Evolutionary conservation across 2,888 invertebrate species (phyloP), one percentile per base, ranked within the genome.

Genomic region (Nemotelus pantherinus): DNA sequence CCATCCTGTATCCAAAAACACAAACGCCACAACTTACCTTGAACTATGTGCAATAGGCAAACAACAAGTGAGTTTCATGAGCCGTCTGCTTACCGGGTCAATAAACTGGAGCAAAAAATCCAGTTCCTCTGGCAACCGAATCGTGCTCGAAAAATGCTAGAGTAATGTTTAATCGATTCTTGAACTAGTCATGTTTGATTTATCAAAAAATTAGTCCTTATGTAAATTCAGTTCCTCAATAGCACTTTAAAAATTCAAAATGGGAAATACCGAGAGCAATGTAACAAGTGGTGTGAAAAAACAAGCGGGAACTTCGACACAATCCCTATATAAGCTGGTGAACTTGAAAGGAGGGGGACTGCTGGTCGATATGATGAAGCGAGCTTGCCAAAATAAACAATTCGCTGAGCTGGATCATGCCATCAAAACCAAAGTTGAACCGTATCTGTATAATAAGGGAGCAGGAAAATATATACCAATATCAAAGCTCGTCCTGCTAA

Each of bases 251-350:
- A 25, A 25, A 25, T 25, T 25, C 25, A 25, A 25, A 25, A 92
- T 92, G 94, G 94, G 94, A 85, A 94, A 94, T 89, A 94, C 94
- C 2, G 94, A 94, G 84, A 94, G 94, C 83, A 94, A 94, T 87
- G 97, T 98, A 1, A 95, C 96, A 0, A 95, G 95, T 86, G 97
- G 96, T 63, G 97, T 98, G 39, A 98, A 98, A 86, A 96, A 96
- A 82, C 98, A 98, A 86, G 97, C 97, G 2, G 95, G 95, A 43
- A 93, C 93, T 10, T 93, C 94, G 2, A 91, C 93, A 45, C 93
- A 95, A 84, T 91, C 93, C 75, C 90, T 97, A 72, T 98, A 98
- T 85, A 95, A 95, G 84, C 89, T 98, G 67, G 94, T 95, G 4
- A 94, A 97, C 88, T 88, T 98, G 76, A 97, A 97, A 91, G 96